Evolutionary conservation across 2,113 vertebrate genomes (phyloP).

Genomic region (Pelvicachromis taeniatus): DNA sequence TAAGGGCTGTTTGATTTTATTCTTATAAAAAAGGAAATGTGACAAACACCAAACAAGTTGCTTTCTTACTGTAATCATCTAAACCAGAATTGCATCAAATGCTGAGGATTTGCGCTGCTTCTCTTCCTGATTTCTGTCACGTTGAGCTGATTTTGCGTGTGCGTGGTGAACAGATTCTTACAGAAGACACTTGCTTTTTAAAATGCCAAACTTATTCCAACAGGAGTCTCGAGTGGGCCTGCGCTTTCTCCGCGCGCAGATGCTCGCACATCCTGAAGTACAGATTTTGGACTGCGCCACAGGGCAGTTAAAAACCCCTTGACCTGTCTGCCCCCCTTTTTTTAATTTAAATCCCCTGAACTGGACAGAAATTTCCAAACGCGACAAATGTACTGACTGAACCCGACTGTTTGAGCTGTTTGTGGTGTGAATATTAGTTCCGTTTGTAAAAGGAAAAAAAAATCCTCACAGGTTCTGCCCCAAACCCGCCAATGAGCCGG

Average conservation of each 20-base stretch:
- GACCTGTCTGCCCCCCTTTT: not conserved
- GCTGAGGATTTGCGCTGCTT: not conserved
- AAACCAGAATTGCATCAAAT: not conserved
- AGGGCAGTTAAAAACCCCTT: not conserved
- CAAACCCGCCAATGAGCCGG: not conserved
- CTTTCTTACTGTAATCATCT: not conserved
- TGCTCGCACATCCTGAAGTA: not conserved
- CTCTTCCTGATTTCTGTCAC: not conserved
- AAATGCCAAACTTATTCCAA: not conserved
- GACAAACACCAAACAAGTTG: too few relatives aligned
- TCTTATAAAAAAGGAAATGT: not conserved
- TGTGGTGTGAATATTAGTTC: accelerated
- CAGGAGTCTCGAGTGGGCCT: not conserved
- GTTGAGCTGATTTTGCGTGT: not conserved
- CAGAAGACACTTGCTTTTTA: not conserved
- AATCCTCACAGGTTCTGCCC: not conserved
- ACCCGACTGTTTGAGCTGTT: not conserved
- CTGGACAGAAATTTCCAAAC: not conserved
- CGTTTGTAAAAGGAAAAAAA: not conserved
- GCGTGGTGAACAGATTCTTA: not conserved
- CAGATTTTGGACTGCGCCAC: not conserved
- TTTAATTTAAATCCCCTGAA: not conserved
- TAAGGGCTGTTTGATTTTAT: too few relatives aligned
- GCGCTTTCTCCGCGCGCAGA: not conserved
- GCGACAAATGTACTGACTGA: not conserved